Conservation (phyloP, 2,113 vertebrate species). For the Psephotus haematonotus region DNA sequence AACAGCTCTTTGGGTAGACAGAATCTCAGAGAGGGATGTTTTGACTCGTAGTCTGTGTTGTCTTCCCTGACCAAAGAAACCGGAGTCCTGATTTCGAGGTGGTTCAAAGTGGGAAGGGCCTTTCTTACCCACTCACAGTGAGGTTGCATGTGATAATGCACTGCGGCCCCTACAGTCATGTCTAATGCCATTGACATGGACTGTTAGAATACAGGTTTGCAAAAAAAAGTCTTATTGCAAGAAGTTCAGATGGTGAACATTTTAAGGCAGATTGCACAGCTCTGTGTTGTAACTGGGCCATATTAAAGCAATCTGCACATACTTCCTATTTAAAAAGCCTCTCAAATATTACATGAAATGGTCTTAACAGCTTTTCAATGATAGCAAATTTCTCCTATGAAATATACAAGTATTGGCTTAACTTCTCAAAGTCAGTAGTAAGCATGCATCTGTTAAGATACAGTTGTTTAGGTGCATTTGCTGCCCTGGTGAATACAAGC, state of each 20-base stretch:
- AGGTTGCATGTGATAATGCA: background rate
- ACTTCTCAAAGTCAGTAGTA: background rate
- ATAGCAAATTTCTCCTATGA: background rate
- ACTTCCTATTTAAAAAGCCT: background rate
- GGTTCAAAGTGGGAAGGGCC: background rate
- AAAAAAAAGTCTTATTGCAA: background rate
- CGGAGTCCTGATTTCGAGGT: background rate
- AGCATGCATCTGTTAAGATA: background rate
- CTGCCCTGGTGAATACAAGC: no score
- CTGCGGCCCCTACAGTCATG: background rate
- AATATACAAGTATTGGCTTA: background rate
- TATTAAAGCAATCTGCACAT: background rate
- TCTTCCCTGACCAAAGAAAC: background rate
- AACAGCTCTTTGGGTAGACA: background rate
- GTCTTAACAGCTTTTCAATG: background rate
- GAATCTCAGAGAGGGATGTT: background rate
- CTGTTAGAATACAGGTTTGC: background rate
- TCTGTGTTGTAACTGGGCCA: background rate
- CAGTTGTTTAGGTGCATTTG: background rate
- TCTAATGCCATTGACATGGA: background rate
- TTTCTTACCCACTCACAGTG: background rate
- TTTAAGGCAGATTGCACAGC: background rate
- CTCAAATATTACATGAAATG: background rate
- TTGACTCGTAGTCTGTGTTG: background rate
- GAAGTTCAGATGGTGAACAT: background rate